These are phyloP conservation scores for Eretmocerus hayati DNA, from an alignment of 2,888 invertebrate genomes.

Conservation along the genomic window DNA sequence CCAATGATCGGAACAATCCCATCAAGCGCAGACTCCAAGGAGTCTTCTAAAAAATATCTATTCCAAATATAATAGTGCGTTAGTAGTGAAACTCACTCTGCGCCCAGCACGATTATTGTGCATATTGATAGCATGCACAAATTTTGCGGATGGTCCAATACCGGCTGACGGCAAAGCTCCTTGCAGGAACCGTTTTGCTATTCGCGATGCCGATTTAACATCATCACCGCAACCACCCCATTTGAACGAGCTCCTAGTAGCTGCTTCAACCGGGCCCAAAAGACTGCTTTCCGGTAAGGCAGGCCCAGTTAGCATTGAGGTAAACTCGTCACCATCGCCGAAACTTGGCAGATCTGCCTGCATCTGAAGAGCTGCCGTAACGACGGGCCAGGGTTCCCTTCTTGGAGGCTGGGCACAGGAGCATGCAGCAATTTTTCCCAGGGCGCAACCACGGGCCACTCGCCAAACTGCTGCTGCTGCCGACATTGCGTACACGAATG, in stretches of 20 bases:
- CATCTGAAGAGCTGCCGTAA: slow-evolving; percentile 34
- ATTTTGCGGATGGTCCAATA: slow-evolving; percentile 37
- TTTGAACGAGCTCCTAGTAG: slow-evolving; percentile 60
- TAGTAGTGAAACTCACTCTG: slow-evolving; percentile 56
- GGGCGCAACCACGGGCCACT: slow-evolving; percentile 70
- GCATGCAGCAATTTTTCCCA: slow-evolving; percentile 68
- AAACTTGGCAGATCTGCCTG: not conserved
- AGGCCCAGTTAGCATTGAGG: slow-evolving; percentile 59
- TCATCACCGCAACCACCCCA: slow-evolving; percentile 88
- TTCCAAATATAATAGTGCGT: too few relatives aligned
- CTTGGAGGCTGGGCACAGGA: slow-evolving; percentile 70
- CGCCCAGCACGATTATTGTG: slow-evolving; percentile 74
- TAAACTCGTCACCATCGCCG: not conserved
- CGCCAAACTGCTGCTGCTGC: slow-evolving; percentile 73
- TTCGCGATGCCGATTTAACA: slow-evolving; percentile 64
- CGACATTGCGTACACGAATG: slow-evolving; percentile 76
- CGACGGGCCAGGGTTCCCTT: slow-evolving; percentile 51
- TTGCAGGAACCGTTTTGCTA: slow-evolving; percentile 67
- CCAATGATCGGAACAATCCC: too few relatives aligned
- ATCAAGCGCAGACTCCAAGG: too few relatives aligned
- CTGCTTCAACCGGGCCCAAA: slow-evolving; percentile 31
- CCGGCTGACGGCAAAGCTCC: slow-evolving; percentile 47
- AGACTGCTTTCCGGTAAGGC: slow-evolving; percentile 52
- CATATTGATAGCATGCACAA: slow-evolving; percentile 64
- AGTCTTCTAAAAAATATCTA: too few relatives aligned